A percentile compares a stretch with the other conserved stretches of the same genome.
These are phyloP conservation scores for Hybos culiciformis DNA, from an alignment of 2,888 invertebrate genomes.

Conservation along the genomic window DNA sequence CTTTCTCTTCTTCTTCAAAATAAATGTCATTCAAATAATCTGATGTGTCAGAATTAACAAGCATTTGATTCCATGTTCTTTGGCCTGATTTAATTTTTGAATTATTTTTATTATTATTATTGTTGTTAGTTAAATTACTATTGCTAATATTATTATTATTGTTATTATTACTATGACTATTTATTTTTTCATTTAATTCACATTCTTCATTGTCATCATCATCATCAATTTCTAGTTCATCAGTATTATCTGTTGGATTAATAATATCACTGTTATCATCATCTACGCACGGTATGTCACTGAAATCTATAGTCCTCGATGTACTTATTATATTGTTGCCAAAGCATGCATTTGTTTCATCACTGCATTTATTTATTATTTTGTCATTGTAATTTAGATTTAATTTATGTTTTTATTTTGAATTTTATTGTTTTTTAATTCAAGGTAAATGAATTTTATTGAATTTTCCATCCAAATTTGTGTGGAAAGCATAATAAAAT, in stretches of 20 bases:
- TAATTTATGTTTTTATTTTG: no score
- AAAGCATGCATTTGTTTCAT: no score
- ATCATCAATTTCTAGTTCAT: not conserved
- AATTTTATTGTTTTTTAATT: no score
- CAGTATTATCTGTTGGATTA: not conserved
- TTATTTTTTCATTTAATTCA: not conserved
- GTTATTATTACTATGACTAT: not conserved
- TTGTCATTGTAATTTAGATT: no score
- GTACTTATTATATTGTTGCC: no score
- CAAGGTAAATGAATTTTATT: no score
- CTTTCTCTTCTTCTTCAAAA: constrained; percentile 54
- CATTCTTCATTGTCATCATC: not conserved
- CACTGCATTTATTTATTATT: no score
- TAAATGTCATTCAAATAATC: constrained; percentile 31
- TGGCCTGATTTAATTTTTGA: no score
- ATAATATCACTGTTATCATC: not conserved
- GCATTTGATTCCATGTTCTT: not conserved
- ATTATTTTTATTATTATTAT: not conserved
- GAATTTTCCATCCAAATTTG: no score
- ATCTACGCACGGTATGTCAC: not conserved
- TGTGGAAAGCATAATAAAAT: no score
- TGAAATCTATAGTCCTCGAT: no score
- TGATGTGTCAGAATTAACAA: constrained; percentile 25
- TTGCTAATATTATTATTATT: not conserved
- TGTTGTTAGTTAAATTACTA: not conserved